A percentile compares a stretch with the other conserved stretches of the same genome.
Evolutionary conservation across 2,113 vertebrate species (phyloP).

Genomic region (Meleagris gallopavo): DNA sequence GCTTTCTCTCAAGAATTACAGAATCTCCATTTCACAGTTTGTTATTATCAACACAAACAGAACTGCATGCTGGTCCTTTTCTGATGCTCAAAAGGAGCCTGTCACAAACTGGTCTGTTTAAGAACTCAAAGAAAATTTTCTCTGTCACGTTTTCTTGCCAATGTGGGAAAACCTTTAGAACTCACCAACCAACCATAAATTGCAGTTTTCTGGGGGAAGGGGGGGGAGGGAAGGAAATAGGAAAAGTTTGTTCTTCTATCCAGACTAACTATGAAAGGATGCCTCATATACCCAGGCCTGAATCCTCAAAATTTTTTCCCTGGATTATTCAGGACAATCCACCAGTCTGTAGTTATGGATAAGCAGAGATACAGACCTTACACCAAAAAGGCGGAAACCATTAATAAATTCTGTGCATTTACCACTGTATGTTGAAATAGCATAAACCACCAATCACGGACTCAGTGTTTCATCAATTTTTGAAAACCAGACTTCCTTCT

Average conservation of each 20-base stretch:
- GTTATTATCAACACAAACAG: neutral
- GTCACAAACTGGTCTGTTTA: neutral
- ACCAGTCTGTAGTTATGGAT: neutral
- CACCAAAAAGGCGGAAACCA: neutral
- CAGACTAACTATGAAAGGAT: neutral
- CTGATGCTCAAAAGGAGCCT: neutral
- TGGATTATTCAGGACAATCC: neutral
- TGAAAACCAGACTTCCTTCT: neutral
- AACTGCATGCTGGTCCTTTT: neutral
- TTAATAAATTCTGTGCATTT: neutral
- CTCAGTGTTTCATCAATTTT: neutral
- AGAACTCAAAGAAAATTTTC: neutral
- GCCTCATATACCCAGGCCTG: neutral
- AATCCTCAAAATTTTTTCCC: neutral
- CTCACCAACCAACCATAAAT: neutral
- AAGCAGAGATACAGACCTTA: neutral
- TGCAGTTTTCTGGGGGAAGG: neutral
- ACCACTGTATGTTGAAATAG: neutral
- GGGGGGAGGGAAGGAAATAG: neutral
- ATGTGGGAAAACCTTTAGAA: neutral
- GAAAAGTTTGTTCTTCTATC: neutral
- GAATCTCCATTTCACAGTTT: neutral
- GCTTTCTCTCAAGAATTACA: neutral
- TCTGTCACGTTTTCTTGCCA: neutral
- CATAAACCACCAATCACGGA: neutral